A percentile compares a stretch with the other conserved stretches of the same genome.
Conservation (phyloP, 2,113 vertebrate species). For the Lethenteron camtschaticum region DNA sequence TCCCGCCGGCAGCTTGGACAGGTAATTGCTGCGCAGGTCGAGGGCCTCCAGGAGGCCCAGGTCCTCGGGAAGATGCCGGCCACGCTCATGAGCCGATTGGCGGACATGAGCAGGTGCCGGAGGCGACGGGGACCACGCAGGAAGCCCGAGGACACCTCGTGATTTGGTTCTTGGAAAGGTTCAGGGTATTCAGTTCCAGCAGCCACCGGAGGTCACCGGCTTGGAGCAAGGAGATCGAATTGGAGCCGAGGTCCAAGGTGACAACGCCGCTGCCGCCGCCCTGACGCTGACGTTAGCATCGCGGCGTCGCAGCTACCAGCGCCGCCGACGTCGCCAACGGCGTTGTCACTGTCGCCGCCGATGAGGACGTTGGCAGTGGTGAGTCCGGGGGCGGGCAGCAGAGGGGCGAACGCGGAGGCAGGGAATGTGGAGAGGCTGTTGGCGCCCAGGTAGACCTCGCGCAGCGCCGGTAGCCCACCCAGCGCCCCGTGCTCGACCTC, state of each 20-base stretch:
- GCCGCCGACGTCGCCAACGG: no score
- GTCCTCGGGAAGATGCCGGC: conserved; percentile 13
- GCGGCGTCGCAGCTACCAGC: no score
- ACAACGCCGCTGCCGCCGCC: no score
- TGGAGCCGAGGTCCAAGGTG: conserved; percentile 21
- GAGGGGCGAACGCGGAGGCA: no score
- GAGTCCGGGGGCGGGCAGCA: no score
- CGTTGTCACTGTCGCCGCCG: no score
- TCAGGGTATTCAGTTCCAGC: conserved; percentile 15
- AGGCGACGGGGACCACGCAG: conserved; percentile 19
- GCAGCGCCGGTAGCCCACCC: no score
- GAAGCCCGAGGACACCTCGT: conserved; percentile 12
- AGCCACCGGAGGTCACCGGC: conserved; percentile 20
- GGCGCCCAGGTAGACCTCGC: no score
- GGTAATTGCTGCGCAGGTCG: conserved; percentile 16
- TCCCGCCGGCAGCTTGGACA: conserved; percentile 6
- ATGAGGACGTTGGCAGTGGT: no score
- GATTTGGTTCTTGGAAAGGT: conserved; percentile 19
- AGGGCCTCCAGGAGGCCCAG: conserved; percentile 18
- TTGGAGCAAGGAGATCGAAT: conserved; percentile 15
- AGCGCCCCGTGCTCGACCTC: no score
- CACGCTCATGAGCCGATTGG: conserved; percentile 16
- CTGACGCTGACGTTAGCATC: no score
- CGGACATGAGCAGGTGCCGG: conserved; percentile 17
- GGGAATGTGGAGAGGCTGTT: no score